Evolutionary conservation across 2,888 invertebrate species (phyloP).

Genomic region (Tillus elongatus): DNA sequence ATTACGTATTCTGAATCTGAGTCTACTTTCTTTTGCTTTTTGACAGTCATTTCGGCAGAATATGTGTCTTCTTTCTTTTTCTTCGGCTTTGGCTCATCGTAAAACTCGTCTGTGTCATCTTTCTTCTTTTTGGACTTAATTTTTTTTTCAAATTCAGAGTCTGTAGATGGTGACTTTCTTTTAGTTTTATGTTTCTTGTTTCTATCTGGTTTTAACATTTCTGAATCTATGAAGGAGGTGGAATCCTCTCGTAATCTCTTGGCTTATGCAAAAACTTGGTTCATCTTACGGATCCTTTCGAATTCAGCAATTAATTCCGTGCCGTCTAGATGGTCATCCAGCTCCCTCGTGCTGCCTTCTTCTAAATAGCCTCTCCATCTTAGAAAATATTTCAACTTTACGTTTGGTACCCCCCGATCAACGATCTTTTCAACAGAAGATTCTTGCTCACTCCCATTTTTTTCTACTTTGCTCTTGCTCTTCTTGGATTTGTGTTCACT

Average conservation of each 20-base stretch:
- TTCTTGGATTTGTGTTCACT: too few species aligned
- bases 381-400: constrained; percentile 63
- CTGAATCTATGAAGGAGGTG: constrained; percentile 27
- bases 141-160: constrained; percentile 20
- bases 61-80: constrained; percentile 22
- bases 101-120: constrained; percentile 18
- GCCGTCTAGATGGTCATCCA: too few species aligned
- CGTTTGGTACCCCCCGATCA: constrained; percentile 54
- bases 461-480: constrained; percentile 28
- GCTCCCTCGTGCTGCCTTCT: too few species aligned
- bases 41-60: too few species aligned
- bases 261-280: too few species aligned
- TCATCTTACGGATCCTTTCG: too few species aligned
- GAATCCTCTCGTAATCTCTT: too few species aligned
- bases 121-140: constrained; percentile 15
- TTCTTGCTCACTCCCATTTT: constrained; percentile 48
- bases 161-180: constrained; percentile 20
- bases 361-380: constrained; percentile 82
- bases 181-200: too few species aligned
- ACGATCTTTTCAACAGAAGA: constrained; percentile 65
- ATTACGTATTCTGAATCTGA: too few species aligned
- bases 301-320: too few species aligned
- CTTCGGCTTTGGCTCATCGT: neutral
- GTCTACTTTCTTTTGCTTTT: too few species aligned
- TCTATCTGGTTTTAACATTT: constrained; percentile 21